phyloP scores from a whole-genome alignment of 2,888 invertebrate genomes.

The Empis stercorea region DNA sequence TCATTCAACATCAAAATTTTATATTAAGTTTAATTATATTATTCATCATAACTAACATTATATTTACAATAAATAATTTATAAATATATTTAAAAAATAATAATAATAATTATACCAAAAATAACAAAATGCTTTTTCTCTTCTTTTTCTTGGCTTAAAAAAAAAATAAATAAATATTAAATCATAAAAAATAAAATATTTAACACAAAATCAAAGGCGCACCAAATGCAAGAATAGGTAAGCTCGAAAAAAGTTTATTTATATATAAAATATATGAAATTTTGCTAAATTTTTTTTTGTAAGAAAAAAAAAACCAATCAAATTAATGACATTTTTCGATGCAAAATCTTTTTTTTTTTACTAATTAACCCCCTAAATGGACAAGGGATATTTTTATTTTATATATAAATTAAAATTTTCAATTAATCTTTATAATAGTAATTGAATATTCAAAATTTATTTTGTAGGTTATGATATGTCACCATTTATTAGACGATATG shows the following conservation, averaged over 20 bases:
- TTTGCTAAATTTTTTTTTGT: no score
- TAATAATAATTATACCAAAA: neutral
- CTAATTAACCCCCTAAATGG: no score
- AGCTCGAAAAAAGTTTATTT: neutral
- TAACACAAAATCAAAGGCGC: slow-evolving; percentile 4
- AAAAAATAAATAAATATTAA: slow-evolving; percentile 1
- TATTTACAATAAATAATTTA: no score
- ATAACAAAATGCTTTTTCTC: slow-evolving; percentile 7
- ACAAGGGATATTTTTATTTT: no score
- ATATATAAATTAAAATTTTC: no score
- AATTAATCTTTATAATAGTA: neutral
- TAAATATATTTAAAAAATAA: neutral
- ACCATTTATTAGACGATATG: slow-evolving; percentile 95
- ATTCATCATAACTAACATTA: no score
- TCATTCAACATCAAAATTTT: no score
- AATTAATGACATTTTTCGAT: no score
- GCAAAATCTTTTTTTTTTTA: no score
- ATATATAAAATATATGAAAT: no score
- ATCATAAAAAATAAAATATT: slow-evolving; percentile 8
- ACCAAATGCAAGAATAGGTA: slow-evolving; percentile 1
- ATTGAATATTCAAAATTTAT: neutral
- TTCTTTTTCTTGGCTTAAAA: slow-evolving; percentile 10
- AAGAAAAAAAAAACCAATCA: no score
- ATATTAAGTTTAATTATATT: no score
- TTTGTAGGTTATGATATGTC: slow-evolving; percentile 96